Base-by-base conservation (phyloP, 2,797 vertebrate species). In the Parambassis ranga region DNA sequence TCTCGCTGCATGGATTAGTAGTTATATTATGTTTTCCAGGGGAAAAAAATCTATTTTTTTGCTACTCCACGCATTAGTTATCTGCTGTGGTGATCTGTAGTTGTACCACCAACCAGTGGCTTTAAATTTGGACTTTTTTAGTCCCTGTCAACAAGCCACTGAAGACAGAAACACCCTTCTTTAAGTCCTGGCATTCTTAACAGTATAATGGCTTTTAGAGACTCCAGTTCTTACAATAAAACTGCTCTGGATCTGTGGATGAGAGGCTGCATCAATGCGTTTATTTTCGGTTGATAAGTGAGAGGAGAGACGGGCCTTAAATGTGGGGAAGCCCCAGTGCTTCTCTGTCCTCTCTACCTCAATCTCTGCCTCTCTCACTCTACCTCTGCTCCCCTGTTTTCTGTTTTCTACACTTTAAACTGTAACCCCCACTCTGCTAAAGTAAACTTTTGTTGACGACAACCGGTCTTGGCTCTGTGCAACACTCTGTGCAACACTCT, bases 321-420 rank as follows among this genome's bases (percentile, higher is more conserved):
- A 83, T 46, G 27, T 65, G 52, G 81, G 86, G 70, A 61, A 35
- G 78, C 81, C 19, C 58, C 16, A 9, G 24, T 14, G 76, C 73
- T 65, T 65, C 75, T 84, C 80, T 60, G 43, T 50, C 36, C 61
- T 83, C 66, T 61, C 84, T 88, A 88, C 84, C 85, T 86, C 87
- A 55, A 70, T 57, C 71, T 84, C 68, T 63, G 15, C 59, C 74
- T 78, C 77, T 82, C 72, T 71, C 24, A 16, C 11, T 75, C 63
- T 78, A 77, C 82, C 83, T 83, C 80, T 48, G 41, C 48, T 57
- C 13, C 35, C 38, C 35, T n/a, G 10, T 31, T 3, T 2, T 24
- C 19, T 33, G 4, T 19, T 42, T 15, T 6, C 7, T 11, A 18
- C 4, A 27, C 10, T 15, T 32, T 7, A 14, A 43, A 31, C 26